These are phyloP conservation scores for Lochmaea capreae DNA, from an alignment of 2,888 invertebrate genomes.

Conservation along the genomic window DNA sequence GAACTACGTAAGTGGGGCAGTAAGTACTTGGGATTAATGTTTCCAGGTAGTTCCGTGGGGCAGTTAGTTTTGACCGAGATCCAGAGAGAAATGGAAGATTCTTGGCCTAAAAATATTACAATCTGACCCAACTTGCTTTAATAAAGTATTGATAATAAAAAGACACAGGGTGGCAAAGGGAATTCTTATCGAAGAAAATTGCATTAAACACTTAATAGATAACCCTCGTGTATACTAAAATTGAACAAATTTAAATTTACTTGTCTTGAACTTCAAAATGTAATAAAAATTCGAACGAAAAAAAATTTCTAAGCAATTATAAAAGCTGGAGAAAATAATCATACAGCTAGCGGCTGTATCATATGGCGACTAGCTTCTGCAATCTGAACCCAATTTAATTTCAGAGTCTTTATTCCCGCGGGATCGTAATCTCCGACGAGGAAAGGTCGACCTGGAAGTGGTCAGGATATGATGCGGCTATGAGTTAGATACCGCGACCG, in stretches of 20 bases:
- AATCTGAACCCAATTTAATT: conserved; percentile 68
- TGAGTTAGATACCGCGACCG: conserved; percentile 53
- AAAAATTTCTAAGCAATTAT: conserved; percentile 17
- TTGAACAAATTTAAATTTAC: neutral
- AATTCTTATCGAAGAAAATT: no score
- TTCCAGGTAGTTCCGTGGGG: no score
- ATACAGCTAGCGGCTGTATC: conserved; percentile 17
- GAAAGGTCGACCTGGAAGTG: conserved; percentile 65
- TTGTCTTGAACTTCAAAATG: neutral
- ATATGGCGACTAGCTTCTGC: conserved; percentile 56
- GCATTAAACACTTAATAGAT: no score
- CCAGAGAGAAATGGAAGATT: no score
- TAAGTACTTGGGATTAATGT: no score
- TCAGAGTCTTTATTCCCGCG: conserved; percentile 62
- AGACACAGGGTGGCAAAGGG: no score
- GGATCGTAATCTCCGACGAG: conserved; percentile 64
- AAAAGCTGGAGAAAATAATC: conserved; percentile 13
- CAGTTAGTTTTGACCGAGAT: no score
- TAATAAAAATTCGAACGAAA: neutral
- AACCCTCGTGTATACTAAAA: no score
- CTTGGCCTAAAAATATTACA: no score
- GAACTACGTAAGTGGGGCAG: no score
- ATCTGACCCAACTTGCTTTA: no score
- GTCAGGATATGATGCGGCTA: conserved; percentile 59
- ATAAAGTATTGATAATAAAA: no score